Evolutionary conservation across 2,113 vertebrate genomes (phyloP), one percentile per base, ranked within the genome.

Genomic region (Nicator chloris): DNA sequence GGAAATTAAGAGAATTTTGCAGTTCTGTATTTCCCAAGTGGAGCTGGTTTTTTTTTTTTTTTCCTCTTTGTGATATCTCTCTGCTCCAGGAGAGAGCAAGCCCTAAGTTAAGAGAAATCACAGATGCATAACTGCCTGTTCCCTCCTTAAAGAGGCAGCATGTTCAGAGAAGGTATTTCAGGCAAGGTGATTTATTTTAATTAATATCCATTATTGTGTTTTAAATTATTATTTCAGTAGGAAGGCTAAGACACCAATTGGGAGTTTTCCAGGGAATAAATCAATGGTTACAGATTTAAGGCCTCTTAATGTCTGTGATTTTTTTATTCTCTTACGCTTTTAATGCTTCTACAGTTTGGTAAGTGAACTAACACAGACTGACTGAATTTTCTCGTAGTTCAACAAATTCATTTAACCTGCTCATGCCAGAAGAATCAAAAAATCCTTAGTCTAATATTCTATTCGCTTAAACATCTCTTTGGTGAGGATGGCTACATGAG

Each of bases 281-380:
- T 94, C 87, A 78, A 35, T 60, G 24, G 33, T 60, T 93, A 88
- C 75, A 92, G 78, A 60, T 93, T 90, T 93, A 95, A 95, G 35
- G 30, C 28, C 59, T 91, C 61, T 83, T 86, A 77, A 47, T 63
- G 64, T 90, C 90, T 94, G 47, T 17, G 50, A 40, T 83, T 89
- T 31, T 31, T 71, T 82, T 88, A 35, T 93, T 95, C 71, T 90
- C 54, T 40, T 59, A 72, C 75, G 76, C 33, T 95, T 94, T 54
- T 59, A 69, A 94, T 80, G 75, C 33, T 92, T 73, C 27, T 65
- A 65, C 27, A 31, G 13, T 60, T 77, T 73, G 14, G 18, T 63
- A 73, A 77, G 60, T n/a, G 54, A 77, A 57, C 66, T 92, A 94
- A 93, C 33, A 57, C 30, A 85, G 47, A 33, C 63, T 76, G 75